phyloP scores from a whole-genome alignment of 2,888 invertebrate genomes.

The Synergus itoensis region DNA sequence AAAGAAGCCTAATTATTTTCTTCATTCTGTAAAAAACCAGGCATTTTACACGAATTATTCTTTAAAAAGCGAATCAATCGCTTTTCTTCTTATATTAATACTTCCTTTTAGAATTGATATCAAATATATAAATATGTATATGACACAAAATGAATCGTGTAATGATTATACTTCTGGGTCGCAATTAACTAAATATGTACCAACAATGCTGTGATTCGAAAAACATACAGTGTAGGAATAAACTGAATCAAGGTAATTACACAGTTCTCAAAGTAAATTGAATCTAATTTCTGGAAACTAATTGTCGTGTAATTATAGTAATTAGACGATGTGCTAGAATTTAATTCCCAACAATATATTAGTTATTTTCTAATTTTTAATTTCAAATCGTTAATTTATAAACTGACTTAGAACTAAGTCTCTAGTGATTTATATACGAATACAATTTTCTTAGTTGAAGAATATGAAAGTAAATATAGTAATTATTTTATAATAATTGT shows the following conservation, averaged over 20 bases:
- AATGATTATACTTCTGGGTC: background rate
- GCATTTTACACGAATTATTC: no score
- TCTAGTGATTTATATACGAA: background rate
- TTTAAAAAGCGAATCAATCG: background rate
- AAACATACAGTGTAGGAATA: background rate
- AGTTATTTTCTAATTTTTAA: background rate
- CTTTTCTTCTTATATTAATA: background rate
- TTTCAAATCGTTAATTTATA: background rate
- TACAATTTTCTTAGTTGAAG: background rate
- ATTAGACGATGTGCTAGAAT: background rate
- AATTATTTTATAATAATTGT: background rate
- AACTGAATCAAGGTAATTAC: slow-evolving; percentile 18
- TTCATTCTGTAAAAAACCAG: no score
- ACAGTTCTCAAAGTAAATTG: background rate
- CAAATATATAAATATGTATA: background rate
- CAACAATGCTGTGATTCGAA: slow-evolving; percentile 11
- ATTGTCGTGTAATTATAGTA: slow-evolving; percentile 6
- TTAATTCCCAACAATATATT: background rate
- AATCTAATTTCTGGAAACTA: slow-evolving; percentile 25
- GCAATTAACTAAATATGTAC: background rate
- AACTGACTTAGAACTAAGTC: background rate
- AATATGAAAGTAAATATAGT: background rate
- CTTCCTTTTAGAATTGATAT: background rate
- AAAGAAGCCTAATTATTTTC: no score
- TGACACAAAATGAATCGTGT: background rate